Conservation (phyloP, 2,888 invertebrate genomes). For the Agelastica alni region DNA sequence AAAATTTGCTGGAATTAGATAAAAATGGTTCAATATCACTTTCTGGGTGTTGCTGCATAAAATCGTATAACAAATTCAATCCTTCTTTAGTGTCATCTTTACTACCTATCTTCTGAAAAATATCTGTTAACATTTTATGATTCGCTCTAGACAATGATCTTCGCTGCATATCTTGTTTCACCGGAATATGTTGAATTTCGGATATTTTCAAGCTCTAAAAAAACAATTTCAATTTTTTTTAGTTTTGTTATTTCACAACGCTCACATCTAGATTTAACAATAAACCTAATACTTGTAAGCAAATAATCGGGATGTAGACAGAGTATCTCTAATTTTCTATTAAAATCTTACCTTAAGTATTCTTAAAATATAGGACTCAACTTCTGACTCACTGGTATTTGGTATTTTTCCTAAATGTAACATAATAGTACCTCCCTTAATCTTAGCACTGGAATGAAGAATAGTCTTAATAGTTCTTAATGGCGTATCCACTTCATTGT, state of each 20-base stretch:
- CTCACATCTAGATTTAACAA: too few relatives aligned
- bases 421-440: conserved; percentile 81
- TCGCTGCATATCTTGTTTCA: conserved; percentile 50
- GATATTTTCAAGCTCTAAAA: conserved; percentile 59
- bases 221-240: too few relatives aligned
- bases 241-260: too few relatives aligned
- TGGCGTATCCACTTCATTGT: conserved; percentile 81
- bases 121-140: conserved; percentile 86
- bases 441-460: conserved; percentile 87
- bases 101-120: conserved; percentile 87
- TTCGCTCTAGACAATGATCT: conserved; percentile 71
- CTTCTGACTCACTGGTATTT: conserved; percentile 80
- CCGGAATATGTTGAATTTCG: conserved; percentile 55
- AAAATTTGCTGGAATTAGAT: conserved; percentile 80
- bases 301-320: too few relatives aligned
- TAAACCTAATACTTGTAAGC: too few relatives aligned
- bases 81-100: conserved; percentile 86
- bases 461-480: conserved; percentile 91
- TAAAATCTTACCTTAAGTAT: conserved; percentile 69
- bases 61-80: conserved; percentile 77
- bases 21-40: conserved; percentile 85
- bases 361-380: conserved; percentile 83
- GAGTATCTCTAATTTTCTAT: too few relatives aligned
- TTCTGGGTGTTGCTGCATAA: conserved; percentile 79
- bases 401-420: conserved; percentile 78